These are phyloP conservation scores for Podilymbus podiceps DNA, from an alignment of 2,113 vertebrate species.

Conservation along the genomic window DNA sequence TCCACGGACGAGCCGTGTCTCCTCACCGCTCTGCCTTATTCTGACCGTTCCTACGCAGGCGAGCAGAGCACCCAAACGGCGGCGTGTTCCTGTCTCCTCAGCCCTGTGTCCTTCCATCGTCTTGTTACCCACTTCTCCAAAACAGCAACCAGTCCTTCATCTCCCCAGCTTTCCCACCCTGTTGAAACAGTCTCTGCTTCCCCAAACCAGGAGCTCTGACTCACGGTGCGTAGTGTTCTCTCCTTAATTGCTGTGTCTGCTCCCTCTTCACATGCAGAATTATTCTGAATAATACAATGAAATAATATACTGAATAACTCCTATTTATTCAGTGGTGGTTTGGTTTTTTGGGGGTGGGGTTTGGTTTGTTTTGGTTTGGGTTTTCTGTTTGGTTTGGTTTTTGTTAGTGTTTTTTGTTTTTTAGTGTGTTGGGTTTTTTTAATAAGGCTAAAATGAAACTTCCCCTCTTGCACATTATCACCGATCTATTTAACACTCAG, in stretches of 20 bases:
- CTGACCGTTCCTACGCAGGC: neutral
- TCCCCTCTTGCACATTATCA: neutral
- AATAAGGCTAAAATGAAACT: neutral
- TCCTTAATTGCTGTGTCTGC: neutral
- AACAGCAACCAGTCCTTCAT: neutral
- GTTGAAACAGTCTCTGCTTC: neutral
- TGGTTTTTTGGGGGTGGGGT: neutral
- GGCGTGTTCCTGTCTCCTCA: neutral
- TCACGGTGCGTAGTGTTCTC: fast-evolving
- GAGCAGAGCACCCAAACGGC: neutral
- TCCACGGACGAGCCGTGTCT: neutral
- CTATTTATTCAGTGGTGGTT: neutral
- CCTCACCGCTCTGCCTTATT: neutral
- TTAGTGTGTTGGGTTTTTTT: too few relatives aligned
- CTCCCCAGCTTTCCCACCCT: neutral
- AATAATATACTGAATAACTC: neutral
- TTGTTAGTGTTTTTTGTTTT: too few relatives aligned
- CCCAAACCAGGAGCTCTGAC: neutral
- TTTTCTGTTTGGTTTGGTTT: too few relatives aligned
- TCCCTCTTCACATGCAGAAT: neutral
- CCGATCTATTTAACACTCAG: neutral
- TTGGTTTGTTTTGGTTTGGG: too few relatives aligned
- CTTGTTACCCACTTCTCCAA: neutral
- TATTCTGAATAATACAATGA: neutral
- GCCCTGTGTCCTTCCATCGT: neutral